phyloP scores from a whole-genome alignment of 2,888 invertebrate species.

The Minunthozetes semirufus region DNA sequence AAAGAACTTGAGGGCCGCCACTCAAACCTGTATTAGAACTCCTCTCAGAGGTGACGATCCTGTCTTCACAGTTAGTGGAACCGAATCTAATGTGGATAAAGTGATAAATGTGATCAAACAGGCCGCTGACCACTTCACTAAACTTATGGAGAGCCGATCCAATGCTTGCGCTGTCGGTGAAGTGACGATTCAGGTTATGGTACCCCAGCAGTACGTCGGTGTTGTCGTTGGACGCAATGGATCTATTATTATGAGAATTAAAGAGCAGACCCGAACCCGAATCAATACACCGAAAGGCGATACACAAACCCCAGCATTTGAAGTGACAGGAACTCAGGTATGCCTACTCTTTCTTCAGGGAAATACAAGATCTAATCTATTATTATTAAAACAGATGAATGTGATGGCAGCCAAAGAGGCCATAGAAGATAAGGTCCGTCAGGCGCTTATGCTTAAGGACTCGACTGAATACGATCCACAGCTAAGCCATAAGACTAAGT shows the following conservation, averaged over 20 bases:
- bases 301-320: not conserved
- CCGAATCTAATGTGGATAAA: not conserved
- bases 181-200: not conserved
- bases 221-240: conserved; percentile 18
- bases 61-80: not conserved
- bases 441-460: not conserved
- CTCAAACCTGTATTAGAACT: not conserved
- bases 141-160: conserved; percentile 5
- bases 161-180: conserved; percentile 8
- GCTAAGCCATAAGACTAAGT: not conserved
- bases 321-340: not conserved
- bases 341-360: too few species aligned
- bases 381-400: conserved; percentile 12
- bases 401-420: conserved; percentile 29
- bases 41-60: conserved; percentile 2
- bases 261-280: conserved; percentile 10
- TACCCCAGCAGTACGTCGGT: conserved; percentile 17
- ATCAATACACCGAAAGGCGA: conserved; percentile 22
- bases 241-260: not conserved
- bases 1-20: not conserved
- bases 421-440: not conserved
- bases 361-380: too few species aligned
- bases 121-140: not conserved
- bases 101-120: not conserved
- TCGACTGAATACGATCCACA: not conserved